These are phyloP conservation scores for Harpagoxenus sublaevis DNA, from an alignment of 2,888 invertebrate species.

Conservation along the genomic window DNA sequence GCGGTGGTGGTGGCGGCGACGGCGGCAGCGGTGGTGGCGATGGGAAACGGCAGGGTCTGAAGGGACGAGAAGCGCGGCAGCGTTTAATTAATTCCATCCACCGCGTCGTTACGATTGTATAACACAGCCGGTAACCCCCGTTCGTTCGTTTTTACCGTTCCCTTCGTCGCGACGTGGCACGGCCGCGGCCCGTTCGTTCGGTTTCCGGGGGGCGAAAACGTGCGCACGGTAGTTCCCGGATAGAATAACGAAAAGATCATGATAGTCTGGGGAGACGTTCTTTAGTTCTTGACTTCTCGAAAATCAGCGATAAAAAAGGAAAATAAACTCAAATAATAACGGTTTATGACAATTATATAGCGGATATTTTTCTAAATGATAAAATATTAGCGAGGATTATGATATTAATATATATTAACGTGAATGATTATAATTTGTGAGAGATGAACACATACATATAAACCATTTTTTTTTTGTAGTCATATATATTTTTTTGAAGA, in stretches of 20 bases:
- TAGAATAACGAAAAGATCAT: slow-evolving; percentile 13
- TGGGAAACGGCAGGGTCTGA: slow-evolving; percentile 28
- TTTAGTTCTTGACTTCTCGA: background rate
- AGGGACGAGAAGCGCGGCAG: slow-evolving; percentile 45
- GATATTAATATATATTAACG: background rate
- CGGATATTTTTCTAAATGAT: background rate
- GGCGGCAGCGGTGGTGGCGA: background rate
- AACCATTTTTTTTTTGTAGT: background rate
- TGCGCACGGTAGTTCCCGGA: background rate
- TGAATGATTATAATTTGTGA: background rate
- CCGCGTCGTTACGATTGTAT: slow-evolving; percentile 60
- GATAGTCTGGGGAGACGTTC: background rate
- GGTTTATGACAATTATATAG: background rate
- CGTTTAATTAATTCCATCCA: slow-evolving; percentile 76
- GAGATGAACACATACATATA: background rate
- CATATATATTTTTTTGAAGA: slow-evolving; percentile 12
- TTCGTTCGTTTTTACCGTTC: slow-evolving; percentile 63
- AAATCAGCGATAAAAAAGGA: too few species aligned
- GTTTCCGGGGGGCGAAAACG: slow-evolving; percentile 34
- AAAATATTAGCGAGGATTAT: background rate
- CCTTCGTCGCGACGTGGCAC: slow-evolving; percentile 38
- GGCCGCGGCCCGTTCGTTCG: slow-evolving; percentile 15
- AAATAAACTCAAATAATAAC: background rate
- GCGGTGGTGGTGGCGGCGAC: background rate
- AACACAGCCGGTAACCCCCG: slow-evolving; percentile 62